These are phyloP conservation scores for Molossus alvarezi DNA, from an alignment of 2,797 vertebrate genomes.

Conservation along the genomic window DNA sequence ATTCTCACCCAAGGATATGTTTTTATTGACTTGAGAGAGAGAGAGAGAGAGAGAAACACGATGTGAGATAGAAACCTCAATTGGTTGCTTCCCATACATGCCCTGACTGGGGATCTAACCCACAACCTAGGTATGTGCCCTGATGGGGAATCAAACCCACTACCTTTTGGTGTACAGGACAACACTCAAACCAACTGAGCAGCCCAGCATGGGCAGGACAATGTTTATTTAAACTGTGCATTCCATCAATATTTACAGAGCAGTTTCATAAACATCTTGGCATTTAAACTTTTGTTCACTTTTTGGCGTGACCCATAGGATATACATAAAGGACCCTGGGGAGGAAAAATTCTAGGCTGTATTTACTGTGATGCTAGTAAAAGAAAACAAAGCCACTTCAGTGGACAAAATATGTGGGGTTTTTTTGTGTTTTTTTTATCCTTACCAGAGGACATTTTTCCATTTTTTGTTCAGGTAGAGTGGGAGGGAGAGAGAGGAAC, in stretches of 20 bases:
- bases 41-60: no score
- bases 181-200: not conserved
- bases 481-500: no score
- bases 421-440: no score
- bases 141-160: not conserved
- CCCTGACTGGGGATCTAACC: not conserved
- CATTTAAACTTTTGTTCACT: constrained; percentile 93
- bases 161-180: not conserved
- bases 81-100: not conserved
- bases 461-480: no score
- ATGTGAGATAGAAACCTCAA: no score
- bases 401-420: constrained; percentile 88
- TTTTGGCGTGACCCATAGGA: constrained; percentile 91
- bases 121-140: not conserved
- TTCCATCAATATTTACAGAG: constrained; percentile 91
- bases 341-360: constrained; percentile 81
- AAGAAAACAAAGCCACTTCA: constrained; percentile 90
- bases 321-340: constrained; percentile 88
- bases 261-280: constrained; percentile 93
- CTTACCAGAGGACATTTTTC: no score
- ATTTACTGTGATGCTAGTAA: constrained; percentile 86
- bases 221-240: constrained; percentile 93
- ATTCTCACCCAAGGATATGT: no score
- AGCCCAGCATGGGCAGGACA: no score
- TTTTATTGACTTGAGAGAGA: not conserved